Conservation (phyloP, 2,888 invertebrate species). For the Kuschelorhynchus macadamiae region DNA sequence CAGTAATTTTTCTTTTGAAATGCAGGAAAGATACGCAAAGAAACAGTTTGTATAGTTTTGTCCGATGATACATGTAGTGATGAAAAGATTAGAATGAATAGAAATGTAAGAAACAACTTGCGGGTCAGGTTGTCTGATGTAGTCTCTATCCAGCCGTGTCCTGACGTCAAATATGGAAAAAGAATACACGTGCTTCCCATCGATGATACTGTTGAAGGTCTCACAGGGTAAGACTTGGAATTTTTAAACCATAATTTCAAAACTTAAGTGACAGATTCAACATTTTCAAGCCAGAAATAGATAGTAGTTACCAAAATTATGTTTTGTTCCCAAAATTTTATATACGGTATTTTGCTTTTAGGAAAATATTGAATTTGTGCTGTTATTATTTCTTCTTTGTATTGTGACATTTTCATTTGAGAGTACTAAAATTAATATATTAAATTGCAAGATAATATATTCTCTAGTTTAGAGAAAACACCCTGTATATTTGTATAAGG, state of each 20-base stretch:
- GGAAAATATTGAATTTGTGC: too few species aligned
- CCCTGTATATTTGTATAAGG: too few species aligned
- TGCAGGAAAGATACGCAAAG: slow-evolving; percentile 86
- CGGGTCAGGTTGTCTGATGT: slow-evolving; percentile 96
- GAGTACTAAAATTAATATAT: too few species aligned
- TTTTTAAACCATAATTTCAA: too few species aligned
- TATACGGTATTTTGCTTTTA: not conserved
- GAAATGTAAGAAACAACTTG: slow-evolving; percentile 96
- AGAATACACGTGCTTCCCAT: slow-evolving; percentile 98
- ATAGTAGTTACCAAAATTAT: too few species aligned
- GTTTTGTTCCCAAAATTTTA: not conserved
- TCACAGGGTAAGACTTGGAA: slow-evolving; percentile 85
- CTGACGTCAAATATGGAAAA: slow-evolving; percentile 98
- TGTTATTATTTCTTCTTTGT: too few species aligned
- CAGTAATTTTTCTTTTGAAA: too few species aligned
- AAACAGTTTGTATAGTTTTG: slow-evolving; percentile 98
- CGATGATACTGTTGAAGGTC: slow-evolving; percentile 98
- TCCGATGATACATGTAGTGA: slow-evolving; percentile 96
- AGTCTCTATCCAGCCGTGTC: slow-evolving; percentile 94
- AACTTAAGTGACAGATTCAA: too few species aligned
- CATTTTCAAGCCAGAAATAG: too few species aligned
- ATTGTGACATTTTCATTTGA: too few species aligned
- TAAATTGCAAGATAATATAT: too few species aligned
- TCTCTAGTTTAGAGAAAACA: too few species aligned
- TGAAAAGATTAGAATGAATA: slow-evolving; percentile 98